These are phyloP conservation scores for Corythornis vintsioides DNA, from an alignment of 2,113 vertebrate genomes.

Conservation along the genomic window DNA sequence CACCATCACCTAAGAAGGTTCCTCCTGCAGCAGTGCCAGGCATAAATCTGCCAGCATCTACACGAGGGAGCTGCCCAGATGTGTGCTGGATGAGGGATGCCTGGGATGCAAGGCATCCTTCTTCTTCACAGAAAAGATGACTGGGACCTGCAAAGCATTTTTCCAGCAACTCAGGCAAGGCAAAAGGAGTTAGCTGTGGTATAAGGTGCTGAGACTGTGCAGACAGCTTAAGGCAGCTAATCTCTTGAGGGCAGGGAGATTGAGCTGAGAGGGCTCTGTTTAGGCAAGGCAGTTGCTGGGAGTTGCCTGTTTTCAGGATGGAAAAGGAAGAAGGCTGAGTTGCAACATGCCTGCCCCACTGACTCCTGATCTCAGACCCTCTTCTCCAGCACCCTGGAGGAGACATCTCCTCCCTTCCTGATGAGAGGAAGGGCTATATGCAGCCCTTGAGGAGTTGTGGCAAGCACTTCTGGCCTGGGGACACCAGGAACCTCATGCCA, in stretches of 20 bases:
- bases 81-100: neutral
- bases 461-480: neutral
- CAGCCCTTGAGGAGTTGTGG: neutral
- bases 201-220: conserved; percentile 15
- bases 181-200: neutral
- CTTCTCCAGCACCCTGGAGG: neutral
- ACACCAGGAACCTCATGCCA: neutral
- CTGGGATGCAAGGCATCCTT: neutral
- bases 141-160: neutral
- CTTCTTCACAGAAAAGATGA: neutral
- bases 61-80: neutral
- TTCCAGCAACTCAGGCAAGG: neutral
- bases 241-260: conserved; percentile 38
- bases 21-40: neutral
- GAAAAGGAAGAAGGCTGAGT: conserved; percentile 31
- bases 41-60: neutral
- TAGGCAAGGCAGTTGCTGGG: conserved; percentile 43
- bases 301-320: conserved; percentile 46
- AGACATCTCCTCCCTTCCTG: conserved; percentile 32
- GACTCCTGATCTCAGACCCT: conserved; percentile 27
- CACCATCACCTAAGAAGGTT: neutral
- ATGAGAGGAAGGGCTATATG: neutral
- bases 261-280: conserved; percentile 36
- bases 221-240: conserved; percentile 21
- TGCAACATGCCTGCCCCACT: neutral